Percentiles rank a stretch among this genome's conserved stretches.
These are phyloP conservation scores for Apodemus agrarius DNA, from an alignment of 2,797 vertebrate genomes.

Conservation along the genomic window DNA sequence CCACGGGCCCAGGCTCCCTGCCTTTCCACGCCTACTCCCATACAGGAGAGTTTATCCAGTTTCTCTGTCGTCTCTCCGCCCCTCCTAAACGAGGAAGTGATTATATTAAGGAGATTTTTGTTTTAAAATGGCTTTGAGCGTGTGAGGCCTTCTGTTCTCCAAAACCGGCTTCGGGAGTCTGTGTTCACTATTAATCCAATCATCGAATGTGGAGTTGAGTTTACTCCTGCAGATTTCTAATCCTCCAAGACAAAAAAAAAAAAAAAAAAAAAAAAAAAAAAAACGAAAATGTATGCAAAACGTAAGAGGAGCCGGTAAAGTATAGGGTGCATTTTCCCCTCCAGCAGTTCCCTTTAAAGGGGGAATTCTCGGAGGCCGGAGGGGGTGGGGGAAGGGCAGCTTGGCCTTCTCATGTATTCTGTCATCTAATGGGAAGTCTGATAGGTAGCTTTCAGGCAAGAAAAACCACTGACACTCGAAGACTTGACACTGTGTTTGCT, in stretches of 20 bases:
- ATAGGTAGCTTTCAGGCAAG: background rate
- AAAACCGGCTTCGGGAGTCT: slow-evolving; percentile 7
- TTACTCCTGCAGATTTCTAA: background rate
- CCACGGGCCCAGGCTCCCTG: background rate
- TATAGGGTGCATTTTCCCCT: background rate
- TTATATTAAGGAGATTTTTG: background rate
- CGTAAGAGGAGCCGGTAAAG: background rate
- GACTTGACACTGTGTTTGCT: slow-evolving; percentile 26
- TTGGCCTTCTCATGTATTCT: background rate
- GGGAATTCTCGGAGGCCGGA: background rate
- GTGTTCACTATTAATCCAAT: slow-evolving; percentile 30
- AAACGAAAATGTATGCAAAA: slow-evolving; percentile 41
- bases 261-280: too few relatives aligned
- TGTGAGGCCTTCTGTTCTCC: background rate
- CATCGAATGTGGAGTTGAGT: background rate
- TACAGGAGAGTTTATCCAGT: background rate
- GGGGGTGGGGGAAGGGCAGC: background rate
- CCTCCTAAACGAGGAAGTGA: background rate
- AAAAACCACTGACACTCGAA: slow-evolving; percentile 25
- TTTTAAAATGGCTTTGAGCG: background rate
- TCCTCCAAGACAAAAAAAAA: slow-evolving; percentile 53
- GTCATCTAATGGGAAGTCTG: background rate
- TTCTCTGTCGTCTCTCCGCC: background rate
- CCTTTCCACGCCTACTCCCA: background rate
- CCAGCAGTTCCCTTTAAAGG: slow-evolving; percentile 34